phyloP scores from a whole-genome alignment of 2,888 invertebrate species.

The Noctua janthina region DNA sequence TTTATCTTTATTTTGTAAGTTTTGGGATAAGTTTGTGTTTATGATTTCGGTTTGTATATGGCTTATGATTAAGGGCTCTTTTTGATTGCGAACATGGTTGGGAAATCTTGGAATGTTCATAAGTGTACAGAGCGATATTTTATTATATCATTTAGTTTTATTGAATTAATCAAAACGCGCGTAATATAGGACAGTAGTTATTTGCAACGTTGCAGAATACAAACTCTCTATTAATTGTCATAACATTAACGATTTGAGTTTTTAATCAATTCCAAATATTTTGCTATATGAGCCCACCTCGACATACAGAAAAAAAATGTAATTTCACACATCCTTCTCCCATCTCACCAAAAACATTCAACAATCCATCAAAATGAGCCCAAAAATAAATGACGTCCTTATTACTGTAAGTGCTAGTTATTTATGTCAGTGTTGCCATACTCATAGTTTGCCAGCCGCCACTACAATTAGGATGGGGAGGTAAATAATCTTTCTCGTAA shows the following conservation, averaged over 20 bases:
- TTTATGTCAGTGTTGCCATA: slow-evolving; percentile 55
- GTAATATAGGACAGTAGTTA: not conserved
- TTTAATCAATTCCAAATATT: not conserved
- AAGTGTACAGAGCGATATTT: not conserved
- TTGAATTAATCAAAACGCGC: not conserved
- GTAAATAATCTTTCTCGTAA: slow-evolving; percentile 43
- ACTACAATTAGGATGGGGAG: slow-evolving; percentile 45
- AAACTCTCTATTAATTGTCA: not conserved
- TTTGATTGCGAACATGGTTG: not conserved
- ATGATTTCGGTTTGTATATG: not conserved
- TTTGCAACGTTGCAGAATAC: not conserved
- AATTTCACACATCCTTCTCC: not conserved
- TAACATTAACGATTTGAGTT: not conserved
- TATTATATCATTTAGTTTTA: not conserved
- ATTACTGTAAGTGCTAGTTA: slow-evolving; percentile 62
- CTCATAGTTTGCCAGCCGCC: slow-evolving; percentile 31
- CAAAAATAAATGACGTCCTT: slow-evolving; percentile 50
- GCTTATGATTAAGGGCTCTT: not conserved
- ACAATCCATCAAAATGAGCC: slow-evolving; percentile 37
- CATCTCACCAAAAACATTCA: not conserved
- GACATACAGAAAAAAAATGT: not conserved
- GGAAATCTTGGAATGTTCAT: not conserved
- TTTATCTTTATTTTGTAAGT: slow-evolving; percentile 10
- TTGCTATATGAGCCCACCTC: not conserved
- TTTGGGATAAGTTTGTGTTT: slow-evolving; percentile 1